Evolutionary conservation across 1,140 invertebrate species (phyloP), one percentile per base, ranked within the genome.

Genomic region (Brachionus rubens): DNA sequence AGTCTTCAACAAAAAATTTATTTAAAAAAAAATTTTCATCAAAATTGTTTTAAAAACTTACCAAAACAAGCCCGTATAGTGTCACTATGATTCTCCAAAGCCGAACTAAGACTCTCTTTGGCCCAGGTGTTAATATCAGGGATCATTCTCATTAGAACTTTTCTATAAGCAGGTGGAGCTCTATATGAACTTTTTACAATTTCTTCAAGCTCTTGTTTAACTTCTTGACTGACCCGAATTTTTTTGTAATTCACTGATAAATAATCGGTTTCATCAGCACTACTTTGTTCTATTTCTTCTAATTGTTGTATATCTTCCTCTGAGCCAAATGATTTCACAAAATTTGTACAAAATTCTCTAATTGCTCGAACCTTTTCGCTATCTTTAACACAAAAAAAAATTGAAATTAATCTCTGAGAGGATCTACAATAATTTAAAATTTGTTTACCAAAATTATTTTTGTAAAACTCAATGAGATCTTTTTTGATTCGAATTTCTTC

Each of bases 61-160:
- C 52, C 52, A 54, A 54, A 54, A n/a, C 52, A 54, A 28, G 52
- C 52, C 52, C 26, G 28, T 54, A 54, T 54, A 28, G 24, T 54
- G 14, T 54, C 52, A 21, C 24, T 24, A 54, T 26, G 33, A 28
- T 54, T 54, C 16, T 54, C 52, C 12, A 54, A 24, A 24, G 33
- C 33, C 33, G 52, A 5, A 28, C 33, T 54, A 12, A 24, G 52
- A 26, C 52, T 28, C 26, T 54, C 33, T 54, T 54, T 4, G 24
- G 52, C 52, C 52, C 52, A 54, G 10, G 33, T 28, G 16, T 28
- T 28, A 54, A 54, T n/a, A 54, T 54, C 52, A 1, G 52, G 52
- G 52, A 33, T 54, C 26, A 54, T 54, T 54, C n/a, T 54, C 52
- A 28, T n/a, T n/a, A n/a, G n/a, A n/a, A n/a, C n/a, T n/a, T n/a